Conservation (phyloP, 2,113 vertebrate species). For the Calypte anna region DNA sequence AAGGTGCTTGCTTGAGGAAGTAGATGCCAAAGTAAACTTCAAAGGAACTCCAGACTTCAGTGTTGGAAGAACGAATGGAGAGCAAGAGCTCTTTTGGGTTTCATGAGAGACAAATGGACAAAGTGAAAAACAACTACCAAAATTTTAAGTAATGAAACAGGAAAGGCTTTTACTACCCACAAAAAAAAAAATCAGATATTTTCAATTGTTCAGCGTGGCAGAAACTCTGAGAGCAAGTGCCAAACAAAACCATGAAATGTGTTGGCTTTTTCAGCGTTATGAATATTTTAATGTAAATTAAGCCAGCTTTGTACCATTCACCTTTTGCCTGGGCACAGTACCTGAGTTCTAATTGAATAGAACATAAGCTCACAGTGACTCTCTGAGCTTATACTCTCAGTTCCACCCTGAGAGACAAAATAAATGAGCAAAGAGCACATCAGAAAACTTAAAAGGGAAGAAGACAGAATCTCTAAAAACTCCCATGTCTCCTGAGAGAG, state of each 20-base stretch:
- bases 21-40: conserved; percentile 69
- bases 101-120: conserved; percentile 59
- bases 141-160: conserved; percentile 5
- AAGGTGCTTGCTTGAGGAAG: conserved; percentile 73
- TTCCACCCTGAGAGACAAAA: background rate
- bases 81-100: conserved; percentile 47
- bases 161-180: background rate
- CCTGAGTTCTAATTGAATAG: background rate
- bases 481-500: background rate
- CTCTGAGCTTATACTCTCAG: background rate
- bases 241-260: background rate
- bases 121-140: conserved; percentile 17
- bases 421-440: background rate
- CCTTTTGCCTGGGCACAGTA: conserved; percentile 25
- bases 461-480: conserved; percentile 17
- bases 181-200: background rate
- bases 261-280: conserved; percentile 32
- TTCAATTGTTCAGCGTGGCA: background rate
- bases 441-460: background rate
- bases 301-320: conserved; percentile 20
- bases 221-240: conserved; percentile 64
- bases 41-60: conserved; percentile 55
- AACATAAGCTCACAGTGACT: background rate
- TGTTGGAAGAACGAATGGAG: conserved; percentile 31
- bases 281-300: background rate